phyloP scores from a whole-genome alignment of 1,140 invertebrate species.

The Zophobas atratus region DNA sequence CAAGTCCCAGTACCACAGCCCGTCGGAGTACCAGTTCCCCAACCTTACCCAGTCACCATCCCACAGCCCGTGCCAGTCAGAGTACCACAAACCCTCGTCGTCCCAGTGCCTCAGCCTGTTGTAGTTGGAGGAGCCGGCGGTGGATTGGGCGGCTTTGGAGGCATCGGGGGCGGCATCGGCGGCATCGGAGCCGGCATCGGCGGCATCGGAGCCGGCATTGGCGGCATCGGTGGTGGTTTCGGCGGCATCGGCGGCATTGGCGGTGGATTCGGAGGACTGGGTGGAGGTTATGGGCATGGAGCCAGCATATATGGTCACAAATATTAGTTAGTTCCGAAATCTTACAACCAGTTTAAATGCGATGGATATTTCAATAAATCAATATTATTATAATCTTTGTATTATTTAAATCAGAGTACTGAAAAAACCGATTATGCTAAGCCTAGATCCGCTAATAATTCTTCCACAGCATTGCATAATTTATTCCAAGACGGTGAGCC shows the following conservation, averaged over 20 bases:
- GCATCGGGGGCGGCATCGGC: conserved; percentile 46
- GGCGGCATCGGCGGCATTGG: conserved; percentile 60
- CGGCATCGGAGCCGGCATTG: conserved; percentile 36
- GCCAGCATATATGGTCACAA: conserved; percentile 46
- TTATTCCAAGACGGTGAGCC: too few species aligned
- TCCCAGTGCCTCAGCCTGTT: conserved; percentile 64
- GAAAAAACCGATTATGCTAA: too few species aligned
- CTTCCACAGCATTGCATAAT: too few species aligned
- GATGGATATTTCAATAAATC: not conserved
- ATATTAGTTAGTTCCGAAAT: conserved; percentile 36
- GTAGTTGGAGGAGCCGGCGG: conserved; percentile 55
- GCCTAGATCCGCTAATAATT: too few species aligned
- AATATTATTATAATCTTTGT: too few species aligned
- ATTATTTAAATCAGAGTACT: too few species aligned
- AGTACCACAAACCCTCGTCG: conserved; percentile 63
- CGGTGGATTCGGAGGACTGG: conserved; percentile 29
- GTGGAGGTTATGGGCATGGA: conserved; percentile 41
- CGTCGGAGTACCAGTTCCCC: conserved; percentile 58
- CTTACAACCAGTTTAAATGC: not conserved
- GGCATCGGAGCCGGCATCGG: conserved; percentile 64
- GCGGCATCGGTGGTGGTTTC: conserved; percentile 58
- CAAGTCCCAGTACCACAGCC: conserved; percentile 60
- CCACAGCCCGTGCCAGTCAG: conserved; percentile 60
- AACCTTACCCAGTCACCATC: conserved; percentile 62
- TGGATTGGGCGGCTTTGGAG: conserved; percentile 48